Percentiles rank a stretch among this genome's conserved stretches.
phyloP scores from a whole-genome alignment of 2,797 vertebrate species.

The Peromyscus attwateri region DNA sequence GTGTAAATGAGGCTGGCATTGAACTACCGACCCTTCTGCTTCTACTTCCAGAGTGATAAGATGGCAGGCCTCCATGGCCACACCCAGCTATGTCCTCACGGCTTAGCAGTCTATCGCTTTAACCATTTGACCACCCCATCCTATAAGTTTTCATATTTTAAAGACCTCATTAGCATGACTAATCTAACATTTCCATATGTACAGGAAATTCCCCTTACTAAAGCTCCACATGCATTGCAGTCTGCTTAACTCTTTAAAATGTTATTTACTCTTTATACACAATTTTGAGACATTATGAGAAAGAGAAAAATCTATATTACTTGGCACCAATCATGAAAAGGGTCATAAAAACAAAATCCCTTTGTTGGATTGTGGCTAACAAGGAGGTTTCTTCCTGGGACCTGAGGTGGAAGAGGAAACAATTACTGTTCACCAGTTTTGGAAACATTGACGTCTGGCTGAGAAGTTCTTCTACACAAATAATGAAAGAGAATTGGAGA shows the following conservation, averaged over 20 bases:
- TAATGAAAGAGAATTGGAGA: not conserved
- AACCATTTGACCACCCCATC: not conserved
- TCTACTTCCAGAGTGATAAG: not conserved
- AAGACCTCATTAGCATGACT: not conserved
- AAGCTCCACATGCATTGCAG: not conserved
- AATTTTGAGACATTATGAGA: not conserved
- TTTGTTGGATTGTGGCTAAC: not conserved
- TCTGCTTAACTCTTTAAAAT: conserved; percentile 33
- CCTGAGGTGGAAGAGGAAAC: not conserved
- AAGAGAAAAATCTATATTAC: not conserved
- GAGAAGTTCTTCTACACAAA: not conserved
- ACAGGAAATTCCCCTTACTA: not conserved
- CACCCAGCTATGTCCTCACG: not conserved
- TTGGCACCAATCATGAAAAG: not conserved
- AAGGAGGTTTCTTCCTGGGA: not conserved
- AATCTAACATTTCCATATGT: not conserved
- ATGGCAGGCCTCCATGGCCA: not conserved
- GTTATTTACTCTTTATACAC: not conserved
- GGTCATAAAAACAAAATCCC: not conserved
- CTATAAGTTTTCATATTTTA: not conserved
- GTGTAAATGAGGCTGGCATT: not conserved
- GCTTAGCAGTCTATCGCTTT: not conserved
- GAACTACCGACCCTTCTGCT: not conserved
- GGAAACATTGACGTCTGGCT: not conserved
- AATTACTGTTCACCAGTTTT: not conserved